Conservation (phyloP, 2,888 invertebrate genomes). For the Hybos culiciformis region DNA sequence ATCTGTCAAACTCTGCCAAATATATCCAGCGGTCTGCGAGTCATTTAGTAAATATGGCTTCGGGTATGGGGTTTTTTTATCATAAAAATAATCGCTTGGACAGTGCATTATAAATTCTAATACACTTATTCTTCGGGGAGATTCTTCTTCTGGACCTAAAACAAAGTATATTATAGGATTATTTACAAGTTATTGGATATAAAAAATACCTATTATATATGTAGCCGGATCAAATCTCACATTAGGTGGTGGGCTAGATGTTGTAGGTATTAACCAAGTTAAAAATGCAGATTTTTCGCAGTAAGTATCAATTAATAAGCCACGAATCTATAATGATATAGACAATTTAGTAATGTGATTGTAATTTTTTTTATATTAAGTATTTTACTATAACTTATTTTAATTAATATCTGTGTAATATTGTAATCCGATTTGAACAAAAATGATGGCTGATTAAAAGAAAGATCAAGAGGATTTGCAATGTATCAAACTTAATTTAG, state of each 20-base stretch:
- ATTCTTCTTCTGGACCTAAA: constrained; percentile 78
- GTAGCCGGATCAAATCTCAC: constrained; percentile 76
- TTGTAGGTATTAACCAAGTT: constrained; percentile 83
- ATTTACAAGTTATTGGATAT: not conserved
- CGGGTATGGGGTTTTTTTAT: constrained; percentile 64
- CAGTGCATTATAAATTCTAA: constrained; percentile 91
- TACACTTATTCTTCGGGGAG: constrained; percentile 69
- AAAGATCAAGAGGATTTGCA: too few relatives aligned
- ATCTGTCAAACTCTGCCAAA: constrained; percentile 47
- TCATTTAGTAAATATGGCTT: constrained; percentile 37
- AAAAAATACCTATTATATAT: constrained; percentile 61
- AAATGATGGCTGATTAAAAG: too few relatives aligned
- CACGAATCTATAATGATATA: too few relatives aligned
- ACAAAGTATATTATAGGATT: constrained; percentile 5
- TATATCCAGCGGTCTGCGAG: constrained; percentile 42
- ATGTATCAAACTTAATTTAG: too few relatives aligned
- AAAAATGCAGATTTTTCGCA: constrained; percentile 86
- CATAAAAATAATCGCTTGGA: constrained; percentile 78
- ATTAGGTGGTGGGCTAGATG: constrained; percentile 61
- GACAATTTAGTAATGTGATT: too few relatives aligned
- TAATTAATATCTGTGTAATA: too few relatives aligned
- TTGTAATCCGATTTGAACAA: too few relatives aligned
- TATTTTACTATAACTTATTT: too few relatives aligned
- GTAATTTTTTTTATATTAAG: too few relatives aligned
- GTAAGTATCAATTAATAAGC: constrained; percentile 80